Evolutionary conservation across 2,797 vertebrate species (phyloP), one percentile per base, ranked within the genome.

Genomic region (Sphenopsis melanotis): DNA sequence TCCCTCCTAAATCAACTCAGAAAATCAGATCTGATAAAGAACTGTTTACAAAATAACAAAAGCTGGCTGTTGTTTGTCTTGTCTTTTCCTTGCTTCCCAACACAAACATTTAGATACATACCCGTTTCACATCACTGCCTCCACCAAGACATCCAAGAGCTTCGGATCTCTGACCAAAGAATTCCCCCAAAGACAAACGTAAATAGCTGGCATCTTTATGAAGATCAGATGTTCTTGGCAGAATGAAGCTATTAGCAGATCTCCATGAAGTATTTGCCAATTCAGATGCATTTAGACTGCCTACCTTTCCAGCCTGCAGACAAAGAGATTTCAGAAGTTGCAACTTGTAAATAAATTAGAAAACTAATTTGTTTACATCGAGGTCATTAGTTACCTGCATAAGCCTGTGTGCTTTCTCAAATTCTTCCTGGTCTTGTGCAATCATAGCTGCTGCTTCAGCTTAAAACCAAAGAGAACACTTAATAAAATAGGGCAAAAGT

Each of bases 141-240:
- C 94, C 97, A 80, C 99, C 98, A 80, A 99, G 98, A 93, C 98
- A 99, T 70, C 99, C 99, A 39, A 99, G 98, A 82, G 99, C 99
- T 98, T 99, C 99, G 30, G 99, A 99, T 72, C 99, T 98, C 87
- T 99, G 98, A 76, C 98, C 98, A 94, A 99, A 99, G 94, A 99
- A 99, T 89, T 99, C 98, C 15, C 99, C 99, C 37, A 99, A 95
- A 84, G 99, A 99, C 30, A 99, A 98, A 19, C 98, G 98, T 92
- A 99, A 97, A 59, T 99, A 99, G 96, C 98, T 99, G 92, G 98
- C 98, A 97, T 99, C 98, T 87, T 97, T 97, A 68, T 97, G 95
- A 68, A 98, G 97, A 78, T 98, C 98, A 6, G 98, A 97, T 17
- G 98, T 97, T 96, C 97, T 98, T 95, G 98, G 97, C 26, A 99